A percentile compares a stretch with the other conserved stretches of the same genome.
Evolutionary conservation across 2,888 invertebrate genomes (phyloP).

Genomic region (Caenorhabditis angaria): DNA sequence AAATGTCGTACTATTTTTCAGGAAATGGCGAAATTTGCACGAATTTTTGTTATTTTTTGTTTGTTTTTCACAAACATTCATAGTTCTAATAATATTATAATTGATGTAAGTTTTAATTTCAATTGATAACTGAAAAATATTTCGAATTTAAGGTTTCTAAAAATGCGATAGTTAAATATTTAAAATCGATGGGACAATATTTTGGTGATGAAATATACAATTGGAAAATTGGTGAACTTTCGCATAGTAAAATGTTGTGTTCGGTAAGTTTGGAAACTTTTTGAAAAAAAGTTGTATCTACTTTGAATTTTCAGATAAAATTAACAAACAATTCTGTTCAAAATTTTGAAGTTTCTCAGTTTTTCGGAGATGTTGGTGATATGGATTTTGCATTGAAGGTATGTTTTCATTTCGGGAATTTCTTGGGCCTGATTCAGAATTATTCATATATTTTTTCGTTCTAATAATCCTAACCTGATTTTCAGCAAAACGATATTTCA

Average conservation of each 20-base stretch:
- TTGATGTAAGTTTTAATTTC: neutral
- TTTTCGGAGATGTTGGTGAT: neutral
- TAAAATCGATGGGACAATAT: neutral
- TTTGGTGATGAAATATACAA: neutral
- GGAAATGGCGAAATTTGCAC: neutral
- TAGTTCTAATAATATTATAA: neutral
- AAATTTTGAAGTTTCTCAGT: neutral
- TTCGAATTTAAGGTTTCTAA: neutral
- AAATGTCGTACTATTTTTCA: neutral
- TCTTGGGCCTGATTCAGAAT: too few species aligned
- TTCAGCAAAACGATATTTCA: neutral
- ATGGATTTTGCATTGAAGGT: neutral
- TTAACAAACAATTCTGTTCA: neutral
- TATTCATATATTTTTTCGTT: too few species aligned
- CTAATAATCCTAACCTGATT: too few species aligned
- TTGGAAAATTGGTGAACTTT: neutral
- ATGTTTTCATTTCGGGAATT: neutral
- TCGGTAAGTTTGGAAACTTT: neutral
- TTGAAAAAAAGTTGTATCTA: neutral
- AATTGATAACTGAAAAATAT: neutral
- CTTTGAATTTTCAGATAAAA: neutral
- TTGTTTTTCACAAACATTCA: neutral
- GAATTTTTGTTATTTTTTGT: neutral
- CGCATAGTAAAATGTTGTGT: neutral
- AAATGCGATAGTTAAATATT: neutral